Evolutionary conservation across 2,797 vertebrate species (phyloP), one percentile per base, ranked within the genome.

Genomic region (Chrysocyon brachyurus): DNA sequence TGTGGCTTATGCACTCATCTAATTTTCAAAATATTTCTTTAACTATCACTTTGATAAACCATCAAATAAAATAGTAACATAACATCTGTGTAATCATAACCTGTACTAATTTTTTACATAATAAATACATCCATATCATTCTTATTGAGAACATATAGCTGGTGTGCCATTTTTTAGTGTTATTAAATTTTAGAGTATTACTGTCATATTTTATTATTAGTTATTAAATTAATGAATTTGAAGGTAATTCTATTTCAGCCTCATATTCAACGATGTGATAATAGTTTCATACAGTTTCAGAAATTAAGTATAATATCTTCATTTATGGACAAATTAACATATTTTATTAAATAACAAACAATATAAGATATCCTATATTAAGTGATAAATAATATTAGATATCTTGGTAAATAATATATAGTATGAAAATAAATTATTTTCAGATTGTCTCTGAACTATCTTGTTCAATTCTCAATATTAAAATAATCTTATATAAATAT

Each of bases 1-100:
- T 63, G 19, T 57, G 19, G 1, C 16, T 57, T 54, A 54, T 49
- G 1, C 12, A 88, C 12, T 79, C 49, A 92, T 12, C 8, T 64
- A 92, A 79, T 4, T 92, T 83, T 59, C 16, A 90, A 91, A 82
- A 36, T 92, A 83, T 83, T 85, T 86, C 28, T 82, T 21, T 31
- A 90, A 46, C 19, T 77, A 24, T 78, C 22, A 91, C 10, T 56
- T 94, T 89, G 11, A 86, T 79, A 87, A 77, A 40, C 4, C 57
- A 46, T 79, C 31, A 87, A 87, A 93, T 72, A 70, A 88, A 54
- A 16, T 17, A 81, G 22, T 68, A 49, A n/a, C 15, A 70, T 82
- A 63, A 31, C 7, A 75, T 73, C 31, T 91, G 33, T 68, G 14
- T 19, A 86, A 28, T 63, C 15, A 8, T 63, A 87, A 57, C 7